Base-by-base conservation (phyloP, 2,888 invertebrate genomes). In the Pandemis cinnamomeana region DNA sequence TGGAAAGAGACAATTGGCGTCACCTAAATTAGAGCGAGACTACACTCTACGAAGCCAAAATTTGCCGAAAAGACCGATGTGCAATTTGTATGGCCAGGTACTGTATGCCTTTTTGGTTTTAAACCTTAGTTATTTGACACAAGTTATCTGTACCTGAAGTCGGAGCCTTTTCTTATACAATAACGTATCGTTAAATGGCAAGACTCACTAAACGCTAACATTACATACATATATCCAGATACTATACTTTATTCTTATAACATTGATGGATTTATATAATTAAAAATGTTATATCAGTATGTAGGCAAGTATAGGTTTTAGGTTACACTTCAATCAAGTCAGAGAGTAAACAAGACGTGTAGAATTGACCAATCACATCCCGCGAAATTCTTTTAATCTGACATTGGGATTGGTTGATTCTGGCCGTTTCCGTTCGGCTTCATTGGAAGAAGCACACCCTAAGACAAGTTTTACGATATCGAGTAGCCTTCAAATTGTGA, bases 151-250 rank as follows among this genome's bases (percentile, higher is more conserved):
- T 64, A 58, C 55, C 81, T 78, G 80, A 86, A 87, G 83, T 80
- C 86, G 81, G 81, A 79, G 80, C 82, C 82, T 85, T 86, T 88
- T 83, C 73, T 79, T 81, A 81, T 84, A 88, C 89, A 90, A 85
- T 86, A 89, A 89, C 82, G 86, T 87, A 81, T 86, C 76, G 81
- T 84, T 84, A 89, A 87, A 91, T 92, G 93, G 93, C 93, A 93
- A 92, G 92, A 91, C 84, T 90, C 87, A 88, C 87, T 91, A 93
- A 93, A 94, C 93, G 93, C 93, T 94, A 94, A 94, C 93, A 93
- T 92, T 89, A 81, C 83, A 80, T 71, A 77, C 71, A 84, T 84
- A 83, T 76, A 83, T 77, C 73, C 75, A 71, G 76, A 78, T 77
- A 80, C 68, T 77, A 76, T 77, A 79, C 79, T 73, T 72, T 66